Conservation (phyloP, 2,888 invertebrate genomes). For the Aporophyla lueneburgensis region DNA sequence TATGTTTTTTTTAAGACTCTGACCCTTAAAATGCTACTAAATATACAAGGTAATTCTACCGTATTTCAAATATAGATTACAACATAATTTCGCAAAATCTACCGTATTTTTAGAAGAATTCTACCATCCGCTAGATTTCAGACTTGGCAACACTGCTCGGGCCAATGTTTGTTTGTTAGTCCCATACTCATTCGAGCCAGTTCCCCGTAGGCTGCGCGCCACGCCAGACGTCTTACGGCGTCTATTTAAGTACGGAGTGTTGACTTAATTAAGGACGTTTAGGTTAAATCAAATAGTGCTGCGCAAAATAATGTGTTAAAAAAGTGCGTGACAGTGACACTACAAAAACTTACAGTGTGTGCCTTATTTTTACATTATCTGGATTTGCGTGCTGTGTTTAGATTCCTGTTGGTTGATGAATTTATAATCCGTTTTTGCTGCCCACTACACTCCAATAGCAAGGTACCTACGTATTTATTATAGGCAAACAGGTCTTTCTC, state of each 20-base stretch:
- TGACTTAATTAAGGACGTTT: constrained; percentile 25
- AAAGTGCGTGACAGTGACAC: constrained; percentile 13
- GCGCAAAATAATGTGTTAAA: neutral
- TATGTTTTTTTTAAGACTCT: no score
- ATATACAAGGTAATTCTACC: no score
- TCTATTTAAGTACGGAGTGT: neutral
- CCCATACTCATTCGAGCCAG: neutral
- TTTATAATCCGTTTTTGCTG: constrained; percentile 6
- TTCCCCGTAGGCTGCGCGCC: neutral
- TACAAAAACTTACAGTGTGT: neutral
- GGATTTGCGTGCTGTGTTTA: neutral
- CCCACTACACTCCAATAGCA: neutral
- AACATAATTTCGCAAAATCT: no score
- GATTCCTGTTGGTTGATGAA: neutral
- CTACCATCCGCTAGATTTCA: no score
- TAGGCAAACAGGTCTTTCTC: no score
- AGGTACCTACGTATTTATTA: constrained; percentile 14
- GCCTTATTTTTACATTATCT: neutral
- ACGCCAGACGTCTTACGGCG: neutral
- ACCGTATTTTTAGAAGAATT: no score
- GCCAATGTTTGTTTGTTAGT: neutral
- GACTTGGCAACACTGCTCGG: no score
- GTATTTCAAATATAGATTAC: no score
- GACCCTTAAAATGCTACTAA: no score
- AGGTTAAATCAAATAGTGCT: constrained; percentile 18